Conservation (phyloP, 1,140 invertebrate genomes). For the Brachionus calyciflorus region DNA sequence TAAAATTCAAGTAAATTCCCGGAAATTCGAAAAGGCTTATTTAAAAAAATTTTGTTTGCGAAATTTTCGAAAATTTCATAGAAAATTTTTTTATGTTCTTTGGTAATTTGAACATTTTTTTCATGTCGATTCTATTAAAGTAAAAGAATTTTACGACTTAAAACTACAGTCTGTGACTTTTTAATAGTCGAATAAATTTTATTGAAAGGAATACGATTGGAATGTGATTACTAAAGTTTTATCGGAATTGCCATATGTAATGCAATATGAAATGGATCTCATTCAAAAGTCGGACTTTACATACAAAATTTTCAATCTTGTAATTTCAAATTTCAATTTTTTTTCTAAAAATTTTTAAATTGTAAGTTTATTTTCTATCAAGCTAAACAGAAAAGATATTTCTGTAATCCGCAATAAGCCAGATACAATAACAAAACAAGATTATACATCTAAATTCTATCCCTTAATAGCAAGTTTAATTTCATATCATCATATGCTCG, state of each 20-base stretch:
- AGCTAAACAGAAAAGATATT: constrained; percentile 17
- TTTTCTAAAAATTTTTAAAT: too few species aligned
- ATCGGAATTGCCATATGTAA: constrained; percentile 11
- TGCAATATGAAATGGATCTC: constrained; percentile 43
- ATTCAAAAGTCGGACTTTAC: constrained; percentile 23
- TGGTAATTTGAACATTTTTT: too few species aligned
- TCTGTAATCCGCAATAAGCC: background rate
- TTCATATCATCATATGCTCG: background rate
- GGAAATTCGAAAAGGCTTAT: too few species aligned
- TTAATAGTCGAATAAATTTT: too few species aligned
- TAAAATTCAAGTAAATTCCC: too few species aligned
- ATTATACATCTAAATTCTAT: constrained; percentile 33
- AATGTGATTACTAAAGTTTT: constrained; percentile 16
- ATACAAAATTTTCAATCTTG: background rate
- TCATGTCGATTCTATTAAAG: background rate
- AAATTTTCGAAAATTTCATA: background rate
- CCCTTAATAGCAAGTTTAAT: constrained; percentile 33
- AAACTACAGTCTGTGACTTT: background rate
- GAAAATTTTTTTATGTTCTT: too few species aligned
- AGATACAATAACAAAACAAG: background rate
- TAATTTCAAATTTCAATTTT: too few species aligned
- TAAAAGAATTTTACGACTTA: background rate
- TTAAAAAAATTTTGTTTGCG: background rate
- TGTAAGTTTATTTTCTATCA: background rate
- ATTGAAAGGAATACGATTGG: constrained; percentile 19